Conservation (phyloP, 2,113 vertebrate species). For the Cranoglanis bouderius region DNA sequence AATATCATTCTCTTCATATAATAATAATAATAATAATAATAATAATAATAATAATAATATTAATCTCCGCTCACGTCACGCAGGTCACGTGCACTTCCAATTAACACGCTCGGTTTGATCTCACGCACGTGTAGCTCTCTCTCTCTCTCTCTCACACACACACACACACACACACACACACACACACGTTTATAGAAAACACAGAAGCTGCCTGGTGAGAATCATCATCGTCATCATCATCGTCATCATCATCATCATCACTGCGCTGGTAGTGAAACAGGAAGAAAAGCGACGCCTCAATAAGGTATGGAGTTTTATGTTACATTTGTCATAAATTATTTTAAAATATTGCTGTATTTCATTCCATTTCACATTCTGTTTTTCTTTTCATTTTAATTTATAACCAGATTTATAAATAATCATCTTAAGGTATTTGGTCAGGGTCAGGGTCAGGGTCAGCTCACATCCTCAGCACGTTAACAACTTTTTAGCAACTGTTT, state of each 20-base stretch:
- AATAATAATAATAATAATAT: too few species aligned
- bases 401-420: neutral
- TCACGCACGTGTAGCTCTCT: neutral
- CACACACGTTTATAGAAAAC: neutral
- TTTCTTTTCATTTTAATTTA: neutral
- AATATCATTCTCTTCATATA: neutral
- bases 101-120: neutral
- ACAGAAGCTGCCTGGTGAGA: neutral
- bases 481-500: too few species aligned
- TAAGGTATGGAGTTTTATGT: neutral
- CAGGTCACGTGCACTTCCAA: neutral
- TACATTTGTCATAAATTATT: neutral
- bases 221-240: neutral
- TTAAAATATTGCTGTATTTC: neutral
- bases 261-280: neutral
- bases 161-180: too few species aligned
- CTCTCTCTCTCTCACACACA: neutral
- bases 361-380: neutral
- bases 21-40: neutral
- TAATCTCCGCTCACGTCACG: too few species aligned
- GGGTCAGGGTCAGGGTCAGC: neutral
- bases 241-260: neutral
- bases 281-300: neutral
- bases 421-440: neutral
- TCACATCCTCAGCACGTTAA: neutral